Conservation (phyloP, 2,888 invertebrate species). For the Elysia crispata region DNA sequence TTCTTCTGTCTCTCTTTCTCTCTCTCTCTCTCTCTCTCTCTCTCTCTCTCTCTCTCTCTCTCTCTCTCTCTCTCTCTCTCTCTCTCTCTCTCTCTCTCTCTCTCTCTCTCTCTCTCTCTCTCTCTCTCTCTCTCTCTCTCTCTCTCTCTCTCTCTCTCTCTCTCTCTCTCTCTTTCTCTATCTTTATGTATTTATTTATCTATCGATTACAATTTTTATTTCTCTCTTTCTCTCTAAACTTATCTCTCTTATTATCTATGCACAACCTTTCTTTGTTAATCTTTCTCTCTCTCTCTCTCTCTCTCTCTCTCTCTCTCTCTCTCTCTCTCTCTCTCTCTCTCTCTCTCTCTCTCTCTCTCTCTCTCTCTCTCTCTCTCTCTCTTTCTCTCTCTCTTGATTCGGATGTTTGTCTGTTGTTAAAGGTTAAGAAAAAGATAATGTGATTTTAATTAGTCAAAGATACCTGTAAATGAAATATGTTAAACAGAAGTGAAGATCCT, state of each 20-base stretch:
- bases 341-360: slow-evolving; percentile 33
- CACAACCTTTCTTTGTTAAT: neutral
- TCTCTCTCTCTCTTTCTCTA: slow-evolving; percentile 33
- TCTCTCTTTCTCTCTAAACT: neutral
- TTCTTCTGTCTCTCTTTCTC: neutral
- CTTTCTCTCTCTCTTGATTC: neutral
- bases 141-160: slow-evolving; percentile 25
- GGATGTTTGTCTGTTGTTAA: neutral
- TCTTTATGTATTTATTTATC: neutral
- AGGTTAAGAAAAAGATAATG: no score
- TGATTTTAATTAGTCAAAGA: no score
- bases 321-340: slow-evolving; percentile 15
- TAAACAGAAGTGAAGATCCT: no score
- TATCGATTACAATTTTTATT: neutral
- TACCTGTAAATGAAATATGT: no score
- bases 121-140: neutral
- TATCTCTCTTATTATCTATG: no score
- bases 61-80: slow-evolving; percentile 24
- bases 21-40: slow-evolving; percentile 26
- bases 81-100: slow-evolving; percentile 11
- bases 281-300: neutral
- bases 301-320: neutral
- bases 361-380: neutral
- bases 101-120: neutral
- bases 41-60: slow-evolving; percentile 7